Evolutionary conservation across 2,888 invertebrate species (phyloP).

Genomic region (Norana najaformis): DNA sequence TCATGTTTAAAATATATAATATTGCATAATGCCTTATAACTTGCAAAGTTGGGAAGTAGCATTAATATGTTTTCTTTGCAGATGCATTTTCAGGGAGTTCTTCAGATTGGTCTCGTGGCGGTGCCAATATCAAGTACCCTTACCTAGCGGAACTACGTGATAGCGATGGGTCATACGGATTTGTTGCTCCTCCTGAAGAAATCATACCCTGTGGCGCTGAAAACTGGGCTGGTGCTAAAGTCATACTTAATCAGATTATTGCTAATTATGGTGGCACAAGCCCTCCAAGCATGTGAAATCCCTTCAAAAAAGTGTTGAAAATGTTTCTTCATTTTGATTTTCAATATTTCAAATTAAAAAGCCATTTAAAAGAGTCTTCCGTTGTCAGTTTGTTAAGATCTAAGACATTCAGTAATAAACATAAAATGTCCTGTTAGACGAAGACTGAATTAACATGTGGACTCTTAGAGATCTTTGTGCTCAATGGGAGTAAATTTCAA

Average conservation of each 20-base stretch:
- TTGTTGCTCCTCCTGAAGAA: conserved; percentile 37
- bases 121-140: conserved; percentile 35
- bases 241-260: conserved; percentile 23
- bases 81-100: conserved; percentile 39
- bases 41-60: neutral
- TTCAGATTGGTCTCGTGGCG: conserved; percentile 40
- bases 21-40: neutral
- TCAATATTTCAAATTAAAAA: too few relatives aligned
- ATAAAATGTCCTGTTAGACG: too few relatives aligned
- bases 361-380: too few relatives aligned
- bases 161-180: conserved; percentile 30
- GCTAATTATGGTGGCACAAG: neutral
- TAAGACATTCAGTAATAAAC: too few relatives aligned
- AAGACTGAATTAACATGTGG: too few relatives aligned
- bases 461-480: too few relatives aligned
- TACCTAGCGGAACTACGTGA: conserved; percentile 37
- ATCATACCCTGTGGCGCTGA: conserved; percentile 38
- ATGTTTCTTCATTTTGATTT: too few relatives aligned
- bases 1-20: too few relatives aligned
- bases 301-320: neutral
- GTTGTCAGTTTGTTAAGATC: too few relatives aligned
- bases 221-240: conserved; percentile 37
- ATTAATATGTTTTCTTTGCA: neutral
- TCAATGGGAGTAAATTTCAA: too few relatives aligned
- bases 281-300: conserved; percentile 21